Percentiles rank a stretch among this genome's conserved stretches.
These are phyloP conservation scores for Polydrusus cervinus DNA, from an alignment of 2,888 invertebrate species.

Conservation along the genomic window DNA sequence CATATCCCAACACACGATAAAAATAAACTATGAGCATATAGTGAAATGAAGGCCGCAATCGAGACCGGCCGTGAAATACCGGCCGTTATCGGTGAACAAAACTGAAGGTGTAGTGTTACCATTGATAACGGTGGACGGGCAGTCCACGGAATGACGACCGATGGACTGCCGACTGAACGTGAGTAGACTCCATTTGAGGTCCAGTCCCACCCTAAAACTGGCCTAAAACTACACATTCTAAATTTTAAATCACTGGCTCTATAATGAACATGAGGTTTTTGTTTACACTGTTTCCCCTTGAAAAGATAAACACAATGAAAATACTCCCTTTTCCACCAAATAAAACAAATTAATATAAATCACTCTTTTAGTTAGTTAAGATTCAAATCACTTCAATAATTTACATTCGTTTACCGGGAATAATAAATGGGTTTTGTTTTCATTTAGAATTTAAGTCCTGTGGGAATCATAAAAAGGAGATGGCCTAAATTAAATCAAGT, in stretches of 20 bases:
- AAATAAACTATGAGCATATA: too few species aligned
- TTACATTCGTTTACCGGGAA: constrained; percentile 57
- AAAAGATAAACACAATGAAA: constrained; percentile 2
- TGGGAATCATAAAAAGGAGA: constrained; percentile 63
- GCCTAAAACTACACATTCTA: too few species aligned
- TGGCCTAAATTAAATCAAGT: constrained; percentile 59
- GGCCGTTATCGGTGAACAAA: too few species aligned
- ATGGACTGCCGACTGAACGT: too few species aligned
- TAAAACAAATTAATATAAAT: constrained; percentile 35
- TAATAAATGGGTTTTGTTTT: constrained; percentile 66
- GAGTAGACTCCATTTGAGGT: too few species aligned
- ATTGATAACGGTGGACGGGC: too few species aligned
- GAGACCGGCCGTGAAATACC: too few species aligned
- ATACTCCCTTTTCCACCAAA: constrained; percentile 2
- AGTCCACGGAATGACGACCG: too few species aligned
- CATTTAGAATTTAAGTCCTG: constrained; percentile 61
- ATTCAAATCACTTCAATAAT: constrained; percentile 61
- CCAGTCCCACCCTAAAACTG: too few species aligned
- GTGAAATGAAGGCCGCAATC: too few species aligned
- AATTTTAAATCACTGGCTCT: not conserved
- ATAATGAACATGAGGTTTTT: not conserved
- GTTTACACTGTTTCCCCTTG: not conserved
- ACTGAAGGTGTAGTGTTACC: too few species aligned
- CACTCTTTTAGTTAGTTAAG: constrained; percentile 53
- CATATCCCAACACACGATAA: too few species aligned